Base-by-base conservation (phyloP, 2,113 vertebrate species). In the Percina caprodes region DNA sequence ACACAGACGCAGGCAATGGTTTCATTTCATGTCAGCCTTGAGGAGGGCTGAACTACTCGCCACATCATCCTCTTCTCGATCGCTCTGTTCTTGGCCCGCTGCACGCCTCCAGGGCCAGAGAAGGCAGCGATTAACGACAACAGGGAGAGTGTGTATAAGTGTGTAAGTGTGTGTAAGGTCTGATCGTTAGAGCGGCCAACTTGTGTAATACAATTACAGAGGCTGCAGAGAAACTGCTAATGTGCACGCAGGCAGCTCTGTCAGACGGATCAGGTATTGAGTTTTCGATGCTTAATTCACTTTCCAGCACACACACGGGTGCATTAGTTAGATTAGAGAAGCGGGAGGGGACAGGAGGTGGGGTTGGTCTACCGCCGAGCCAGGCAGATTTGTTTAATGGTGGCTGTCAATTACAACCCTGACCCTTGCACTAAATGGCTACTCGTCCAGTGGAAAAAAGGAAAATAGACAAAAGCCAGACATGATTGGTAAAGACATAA, bases 181-280 rank as follows among this genome's bases (percentile, higher is more conserved):
- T 88, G 89, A 95, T 95, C 92, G 93, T 95, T 95, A 95, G 93
- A 93, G 90, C 88, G 86, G 91, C 91, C 88, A 93, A 94, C 92
- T 94, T 91, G 90, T 94, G 95, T 95, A 95, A 95, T 94, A 81
- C 94, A 95, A 95, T 95, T 95, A 95, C 88, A 84, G 89, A 74
- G 90, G 93, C 92, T 94, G 93, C 93, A 93, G 92, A 94, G 91
- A 93, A 95, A 92, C 92, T 94, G 93, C 94, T 95, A 95, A 95
- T 95, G 94, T 93, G 92, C 93, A 92, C 89, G 89, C 93, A 83
- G 93, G 90, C 89, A 91, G 91, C 92, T 90, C 90, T 60, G 92
- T 88, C 93, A 92, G 92, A 95, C 92, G 93, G 94, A 95, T 95
- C 93, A 94, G 93, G 92, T 95, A 95, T 95, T 95, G 95, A 95